A percentile compares a stretch with the other conserved stretches of the same genome.
Evolutionary conservation across 2,888 invertebrate species (phyloP).

Genomic region (Amphimallon solstitiale): DNA sequence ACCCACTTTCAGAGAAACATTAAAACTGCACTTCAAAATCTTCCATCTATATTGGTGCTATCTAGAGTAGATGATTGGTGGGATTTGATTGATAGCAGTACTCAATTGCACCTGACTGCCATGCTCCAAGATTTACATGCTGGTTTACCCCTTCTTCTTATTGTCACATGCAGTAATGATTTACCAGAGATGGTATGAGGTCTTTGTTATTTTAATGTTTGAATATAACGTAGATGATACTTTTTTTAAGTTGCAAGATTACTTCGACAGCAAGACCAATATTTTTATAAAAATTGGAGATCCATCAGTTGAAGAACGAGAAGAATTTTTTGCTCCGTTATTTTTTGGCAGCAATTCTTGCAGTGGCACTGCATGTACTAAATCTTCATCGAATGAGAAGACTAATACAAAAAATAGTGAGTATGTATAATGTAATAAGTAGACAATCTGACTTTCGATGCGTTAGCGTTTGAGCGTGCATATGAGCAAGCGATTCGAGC

Average conservation of each 20-base stretch:
- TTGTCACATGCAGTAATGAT: slow-evolving; percentile 58
- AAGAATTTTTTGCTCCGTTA: slow-evolving; percentile 56
- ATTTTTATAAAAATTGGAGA: slow-evolving; percentile 56
- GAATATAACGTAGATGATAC: neutral
- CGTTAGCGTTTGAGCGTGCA: no score
- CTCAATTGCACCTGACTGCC: slow-evolving; percentile 54
- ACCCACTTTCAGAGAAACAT: slow-evolving; percentile 49
- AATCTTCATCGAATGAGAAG: neutral
- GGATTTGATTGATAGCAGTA: slow-evolving; percentile 56
- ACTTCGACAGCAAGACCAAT: slow-evolving; percentile 57
- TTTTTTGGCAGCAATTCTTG: slow-evolving; percentile 54
- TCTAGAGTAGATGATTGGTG: slow-evolving; percentile 60
- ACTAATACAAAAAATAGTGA: slow-evolving; percentile 20
- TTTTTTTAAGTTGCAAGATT: slow-evolving; percentile 54
- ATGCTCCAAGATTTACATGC: slow-evolving; percentile 59
- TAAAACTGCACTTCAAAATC: slow-evolving; percentile 50
- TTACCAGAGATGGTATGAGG: slow-evolving; percentile 54
- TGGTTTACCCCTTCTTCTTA: slow-evolving; percentile 56
- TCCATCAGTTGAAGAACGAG: slow-evolving; percentile 56
- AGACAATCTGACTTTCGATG: no score
- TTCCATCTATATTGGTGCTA: slow-evolving; percentile 58
- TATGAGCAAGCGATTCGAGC: no score
- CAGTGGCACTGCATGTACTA: slow-evolving; percentile 37
- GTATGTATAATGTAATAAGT: neutral
- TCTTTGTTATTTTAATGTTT: slow-evolving; percentile 16